phyloP scores from a whole-genome alignment of 2,797 vertebrate species.

The Myripristis jacobus region DNA sequence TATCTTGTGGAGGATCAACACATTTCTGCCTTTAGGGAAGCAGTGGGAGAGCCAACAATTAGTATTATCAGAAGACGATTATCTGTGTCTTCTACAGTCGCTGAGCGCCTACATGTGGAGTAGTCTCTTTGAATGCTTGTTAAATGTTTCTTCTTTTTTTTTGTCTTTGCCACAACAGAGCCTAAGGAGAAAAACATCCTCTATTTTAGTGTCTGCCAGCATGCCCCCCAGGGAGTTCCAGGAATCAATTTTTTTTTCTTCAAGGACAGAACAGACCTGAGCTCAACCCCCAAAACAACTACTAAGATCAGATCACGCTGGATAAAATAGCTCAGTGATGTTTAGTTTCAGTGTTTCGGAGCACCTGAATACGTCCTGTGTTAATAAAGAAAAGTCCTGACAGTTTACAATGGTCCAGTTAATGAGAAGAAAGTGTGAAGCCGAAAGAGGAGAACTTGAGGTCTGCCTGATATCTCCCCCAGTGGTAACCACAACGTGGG shows the following conservation, averaged over 20 bases:
- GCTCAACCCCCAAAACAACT: conserved; percentile 25
- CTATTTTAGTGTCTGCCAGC: conserved; percentile 16
- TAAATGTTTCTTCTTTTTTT: conserved; percentile 45
- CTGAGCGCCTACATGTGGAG: conserved; percentile 34
- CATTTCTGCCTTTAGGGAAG: conserved; percentile 67
- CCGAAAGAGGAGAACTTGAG: conserved; percentile 44
- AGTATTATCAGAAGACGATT: conserved; percentile 65
- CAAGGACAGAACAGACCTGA: conserved; percentile 43
- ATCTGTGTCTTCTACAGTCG: conserved; percentile 52
- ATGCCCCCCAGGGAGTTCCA: conserved; percentile 20
- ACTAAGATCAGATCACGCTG: conserved; percentile 31
- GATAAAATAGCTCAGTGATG: conserved; percentile 40
- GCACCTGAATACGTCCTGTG: conserved; percentile 25
- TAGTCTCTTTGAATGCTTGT: conserved; percentile 48
- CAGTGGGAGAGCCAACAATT: conserved; percentile 64
- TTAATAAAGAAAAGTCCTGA: conserved; percentile 31
- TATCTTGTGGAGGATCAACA: conserved; percentile 67
- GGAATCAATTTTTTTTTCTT: conserved; percentile 57
- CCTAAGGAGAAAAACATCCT: conserved; percentile 20
- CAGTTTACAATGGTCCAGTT: conserved; percentile 53
- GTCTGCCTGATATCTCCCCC: conserved; percentile 49
- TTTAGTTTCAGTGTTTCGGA: conserved; percentile 33
- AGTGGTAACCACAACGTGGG: conserved; percentile 65
- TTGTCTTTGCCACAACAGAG: conserved; percentile 13
- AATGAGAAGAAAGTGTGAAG: conserved; percentile 56